Evolutionary conservation across 2,888 invertebrate genomes (phyloP), one percentile per base, ranked within the genome.

Genomic region (Chymomyza fuscimana): DNA sequence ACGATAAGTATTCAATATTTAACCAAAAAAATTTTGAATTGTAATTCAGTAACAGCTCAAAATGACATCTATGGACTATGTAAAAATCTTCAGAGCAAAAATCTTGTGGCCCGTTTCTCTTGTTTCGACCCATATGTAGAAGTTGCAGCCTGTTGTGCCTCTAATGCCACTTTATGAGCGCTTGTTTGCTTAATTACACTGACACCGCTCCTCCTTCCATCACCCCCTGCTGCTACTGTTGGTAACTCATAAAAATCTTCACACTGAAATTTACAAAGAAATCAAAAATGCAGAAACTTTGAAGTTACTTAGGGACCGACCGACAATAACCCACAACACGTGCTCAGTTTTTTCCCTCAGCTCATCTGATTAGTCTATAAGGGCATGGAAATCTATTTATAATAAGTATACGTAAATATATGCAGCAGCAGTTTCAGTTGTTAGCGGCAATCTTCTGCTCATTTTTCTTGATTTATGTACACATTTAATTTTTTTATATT

Each of bases 401-500:
- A 84, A 81, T 46, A 12, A 46, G 40, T 36, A 36, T 9, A 70
- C 73, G 68, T 52, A 5, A 6, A 16, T 52, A n/a, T n/a, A 69
- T 74, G 70, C 67, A 78, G 65, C 63, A 59, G 86, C 81, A 78
- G 73, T 54, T 68, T 73, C 72, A 77, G 74, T 73, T 74, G 71
- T 69, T 72, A 70, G 70, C 71, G 70, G 73, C 77, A 81, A 75
- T 79, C 78, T 60, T 73, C 78, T 75, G 74, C 60, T 65, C 77
- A 59, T 73, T 77, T 74, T 67, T 76, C 76, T 87, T 86, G 88
- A 88, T 86, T 86, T 85, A 88, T 80, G 76, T 64, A 66, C 72
- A 69, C 80, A 71, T 79, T 85, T 80, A 82, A 88, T 82, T 85
- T 88, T 74, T 76, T 88, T 80, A 86, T 86, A 85, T 85, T 86